Conservation (phyloP, 2,797 vertebrate genomes). For the Pteronotus mesoamericanus region DNA sequence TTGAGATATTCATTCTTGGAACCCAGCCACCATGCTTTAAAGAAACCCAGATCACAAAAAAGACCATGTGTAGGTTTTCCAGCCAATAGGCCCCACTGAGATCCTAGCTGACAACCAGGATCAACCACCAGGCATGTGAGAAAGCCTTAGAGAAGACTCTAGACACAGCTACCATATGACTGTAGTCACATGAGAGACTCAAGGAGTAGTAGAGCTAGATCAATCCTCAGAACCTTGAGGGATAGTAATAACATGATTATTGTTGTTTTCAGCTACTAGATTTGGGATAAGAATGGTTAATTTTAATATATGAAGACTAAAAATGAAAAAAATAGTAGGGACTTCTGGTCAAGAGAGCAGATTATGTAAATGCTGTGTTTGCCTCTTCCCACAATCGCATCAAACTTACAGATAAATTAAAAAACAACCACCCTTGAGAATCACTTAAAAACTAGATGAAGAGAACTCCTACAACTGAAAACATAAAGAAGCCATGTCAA, state of each 20-base stretch:
- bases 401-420: background rate
- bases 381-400: background rate
- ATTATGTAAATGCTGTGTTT: background rate
- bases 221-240: background rate
- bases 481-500: background rate
- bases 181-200: background rate
- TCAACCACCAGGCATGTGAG: background rate
- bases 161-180: background rate
- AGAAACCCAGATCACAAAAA: slow-evolving; percentile 37
- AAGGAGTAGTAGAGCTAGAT: background rate
- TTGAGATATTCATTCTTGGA: slow-evolving; percentile 29
- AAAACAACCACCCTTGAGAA: background rate
- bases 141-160: background rate
- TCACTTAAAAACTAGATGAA: background rate
- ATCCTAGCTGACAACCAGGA: background rate
- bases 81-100: slow-evolving; percentile 29
- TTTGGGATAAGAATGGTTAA: background rate
- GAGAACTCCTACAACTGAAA: background rate
- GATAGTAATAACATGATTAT: background rate
- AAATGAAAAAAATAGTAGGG: background rate
- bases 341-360: background rate
- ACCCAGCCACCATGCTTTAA: background rate
- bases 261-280: background rate
- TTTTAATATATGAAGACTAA: background rate
- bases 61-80: background rate